Conservation (phyloP, 2,888 invertebrate genomes). For the Luffia ferchaultella region DNA sequence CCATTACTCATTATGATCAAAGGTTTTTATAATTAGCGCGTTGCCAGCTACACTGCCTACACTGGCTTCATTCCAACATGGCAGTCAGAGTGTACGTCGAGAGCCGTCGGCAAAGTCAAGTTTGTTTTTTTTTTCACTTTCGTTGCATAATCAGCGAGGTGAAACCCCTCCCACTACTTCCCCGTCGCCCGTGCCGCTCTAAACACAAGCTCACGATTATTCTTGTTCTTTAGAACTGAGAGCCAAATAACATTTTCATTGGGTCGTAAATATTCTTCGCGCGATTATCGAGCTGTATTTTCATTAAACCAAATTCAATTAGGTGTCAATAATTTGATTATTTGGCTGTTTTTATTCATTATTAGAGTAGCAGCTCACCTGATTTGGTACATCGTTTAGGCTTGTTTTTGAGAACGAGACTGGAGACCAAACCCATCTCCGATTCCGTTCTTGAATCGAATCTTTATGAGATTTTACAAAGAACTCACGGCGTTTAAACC, state of each 20-base stretch:
- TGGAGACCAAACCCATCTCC: too few species aligned
- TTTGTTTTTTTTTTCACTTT: constrained; percentile 39
- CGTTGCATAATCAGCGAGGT: constrained; percentile 24
- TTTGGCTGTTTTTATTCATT: too few species aligned
- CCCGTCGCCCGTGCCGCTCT: constrained; percentile 1
- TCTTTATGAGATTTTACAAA: too few species aligned
- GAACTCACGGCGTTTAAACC: too few species aligned
- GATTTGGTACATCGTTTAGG: too few species aligned
- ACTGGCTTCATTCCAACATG: constrained; percentile 41
- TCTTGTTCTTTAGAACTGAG: constrained; percentile 1
- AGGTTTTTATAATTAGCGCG: constrained; percentile 36
- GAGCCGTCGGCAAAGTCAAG: constrained; percentile 41
- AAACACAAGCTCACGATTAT: constrained; percentile 2
- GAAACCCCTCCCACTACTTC: constrained; percentile 7
- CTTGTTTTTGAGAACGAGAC: too few species aligned
- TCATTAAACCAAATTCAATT: background rate
- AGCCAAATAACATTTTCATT: constrained; percentile 1
- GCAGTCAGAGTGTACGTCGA: constrained; percentile 14
- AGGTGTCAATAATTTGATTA: background rate
- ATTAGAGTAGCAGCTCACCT: too few species aligned
- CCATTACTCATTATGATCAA: too few species aligned
- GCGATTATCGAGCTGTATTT: background rate
- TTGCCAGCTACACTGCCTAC: constrained; percentile 28
- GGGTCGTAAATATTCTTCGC: background rate
- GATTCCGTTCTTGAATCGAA: too few species aligned